Evolutionary conservation across 2,113 vertebrate genomes (phyloP).

Genomic region (Motacilla tschutschensis): DNA sequence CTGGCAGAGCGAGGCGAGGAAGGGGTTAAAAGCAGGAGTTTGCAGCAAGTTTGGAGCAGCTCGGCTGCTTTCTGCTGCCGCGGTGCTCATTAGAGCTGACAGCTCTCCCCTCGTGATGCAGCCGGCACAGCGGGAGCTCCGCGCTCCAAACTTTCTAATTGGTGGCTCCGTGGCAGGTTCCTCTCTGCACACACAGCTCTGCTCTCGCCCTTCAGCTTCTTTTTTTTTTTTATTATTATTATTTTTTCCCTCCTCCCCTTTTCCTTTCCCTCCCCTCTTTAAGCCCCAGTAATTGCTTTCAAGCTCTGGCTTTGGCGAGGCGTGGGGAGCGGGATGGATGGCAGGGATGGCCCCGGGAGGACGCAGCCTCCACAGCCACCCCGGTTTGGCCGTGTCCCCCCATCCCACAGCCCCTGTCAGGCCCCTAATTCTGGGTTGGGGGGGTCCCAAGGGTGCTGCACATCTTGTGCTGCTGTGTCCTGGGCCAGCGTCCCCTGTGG

Average conservation of each 20-base stretch:
- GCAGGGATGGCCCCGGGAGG: background rate
- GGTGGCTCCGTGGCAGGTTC: constrained; percentile 79
- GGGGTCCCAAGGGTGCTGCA: background rate
- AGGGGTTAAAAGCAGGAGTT: constrained; percentile 58
- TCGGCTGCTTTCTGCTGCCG: constrained; percentile 17
- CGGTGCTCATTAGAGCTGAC: constrained; percentile 71
- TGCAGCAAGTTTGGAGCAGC: constrained; percentile 50
- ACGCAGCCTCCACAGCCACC: background rate
- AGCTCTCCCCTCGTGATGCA: constrained; percentile 58
- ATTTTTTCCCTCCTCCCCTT: background rate
- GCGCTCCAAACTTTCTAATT: constrained; percentile 81
- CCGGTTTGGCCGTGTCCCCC: background rate
- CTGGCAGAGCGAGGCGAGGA: background rate
- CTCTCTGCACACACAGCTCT: constrained; percentile 30
- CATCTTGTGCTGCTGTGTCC: rapidly evolving
- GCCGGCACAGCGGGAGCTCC: constrained; percentile 56
- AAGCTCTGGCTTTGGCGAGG: constrained; percentile 2
- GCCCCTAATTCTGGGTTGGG: background rate
- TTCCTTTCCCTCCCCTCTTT: constrained; percentile 51
- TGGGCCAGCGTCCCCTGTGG: background rate
- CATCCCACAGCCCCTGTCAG: background rate
- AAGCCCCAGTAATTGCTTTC: constrained; percentile 78
- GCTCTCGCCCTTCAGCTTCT: constrained; percentile 18
- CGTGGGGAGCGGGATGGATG: background rate
- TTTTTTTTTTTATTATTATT: background rate